These are phyloP conservation scores for Antechinus flavipes DNA, from an alignment of 2,113 vertebrate genomes.

Conservation along the genomic window DNA sequence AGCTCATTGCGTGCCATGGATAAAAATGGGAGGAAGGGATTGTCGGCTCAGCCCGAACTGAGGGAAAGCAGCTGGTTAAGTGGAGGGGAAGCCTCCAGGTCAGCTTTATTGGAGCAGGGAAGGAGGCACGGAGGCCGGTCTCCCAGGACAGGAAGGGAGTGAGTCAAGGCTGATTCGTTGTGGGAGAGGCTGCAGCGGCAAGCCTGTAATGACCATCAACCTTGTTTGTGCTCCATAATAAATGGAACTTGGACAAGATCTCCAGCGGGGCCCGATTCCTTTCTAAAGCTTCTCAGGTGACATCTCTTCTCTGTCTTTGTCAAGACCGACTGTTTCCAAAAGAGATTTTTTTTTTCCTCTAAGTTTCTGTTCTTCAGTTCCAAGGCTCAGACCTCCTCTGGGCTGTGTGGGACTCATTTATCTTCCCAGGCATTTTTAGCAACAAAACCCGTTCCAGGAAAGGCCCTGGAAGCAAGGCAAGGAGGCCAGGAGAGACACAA, in stretches of 20 bases:
- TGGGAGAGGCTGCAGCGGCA: not conserved
- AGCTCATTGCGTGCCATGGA: not conserved
- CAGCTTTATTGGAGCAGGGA: not conserved
- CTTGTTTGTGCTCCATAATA: not conserved
- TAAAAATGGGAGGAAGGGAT: not conserved
- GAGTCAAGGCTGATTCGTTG: not conserved
- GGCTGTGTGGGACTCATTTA: not conserved
- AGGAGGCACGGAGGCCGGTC: not conserved
- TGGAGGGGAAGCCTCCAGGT: not conserved
- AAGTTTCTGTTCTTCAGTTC: not conserved
- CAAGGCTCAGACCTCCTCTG: not conserved
- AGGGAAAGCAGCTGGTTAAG: not conserved
- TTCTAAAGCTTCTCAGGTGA: not conserved
- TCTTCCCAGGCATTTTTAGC: not conserved
- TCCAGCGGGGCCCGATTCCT: not conserved
- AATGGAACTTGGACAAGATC: not conserved
- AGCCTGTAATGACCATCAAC: not conserved
- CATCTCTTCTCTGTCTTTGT: not conserved
- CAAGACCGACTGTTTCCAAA: slow-evolving; percentile 32
- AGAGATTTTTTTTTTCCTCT: slow-evolving; percentile 21
- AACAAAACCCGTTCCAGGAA: not conserved
- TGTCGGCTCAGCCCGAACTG: not conserved
- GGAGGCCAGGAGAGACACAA: not conserved
- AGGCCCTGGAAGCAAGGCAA: not conserved
- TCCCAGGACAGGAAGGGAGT: slow-evolving; percentile 10